These are phyloP conservation scores for Coronaproctus castanopsis DNA, from an alignment of 2,888 invertebrate species.

Conservation along the genomic window DNA sequence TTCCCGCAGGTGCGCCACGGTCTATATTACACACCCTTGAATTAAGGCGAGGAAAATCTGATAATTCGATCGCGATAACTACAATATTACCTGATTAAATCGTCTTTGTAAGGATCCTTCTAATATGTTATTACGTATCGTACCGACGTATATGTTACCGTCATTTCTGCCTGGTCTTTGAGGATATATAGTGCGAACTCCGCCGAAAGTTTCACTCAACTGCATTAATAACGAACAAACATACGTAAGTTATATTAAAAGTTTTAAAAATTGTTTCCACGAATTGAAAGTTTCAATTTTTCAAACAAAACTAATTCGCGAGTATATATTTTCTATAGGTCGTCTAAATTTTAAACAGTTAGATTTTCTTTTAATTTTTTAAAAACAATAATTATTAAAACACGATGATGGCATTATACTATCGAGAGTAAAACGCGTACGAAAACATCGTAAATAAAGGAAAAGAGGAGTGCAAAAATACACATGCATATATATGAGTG, in stretches of 20 bases:
- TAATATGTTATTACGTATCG: constrained; percentile 68
- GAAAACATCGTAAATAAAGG: too few species aligned
- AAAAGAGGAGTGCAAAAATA: too few species aligned
- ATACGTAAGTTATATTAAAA: background rate
- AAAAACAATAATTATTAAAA: background rate
- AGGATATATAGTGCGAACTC: constrained; percentile 70
- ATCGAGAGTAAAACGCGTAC: too few species aligned
- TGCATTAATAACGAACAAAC: constrained; percentile 24
- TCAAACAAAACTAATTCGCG: background rate
- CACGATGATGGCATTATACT: too few species aligned
- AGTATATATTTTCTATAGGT: background rate
- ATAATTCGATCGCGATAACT: too few species aligned
- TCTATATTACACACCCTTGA: too few species aligned
- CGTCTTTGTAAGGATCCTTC: constrained; percentile 75
- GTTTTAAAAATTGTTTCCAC: background rate
- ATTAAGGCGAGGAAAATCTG: too few species aligned
- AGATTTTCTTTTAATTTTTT: background rate
- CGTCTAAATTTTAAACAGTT: background rate
- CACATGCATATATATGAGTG: too few species aligned
- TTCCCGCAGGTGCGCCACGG: too few species aligned
- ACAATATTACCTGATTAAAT: constrained; percentile 68
- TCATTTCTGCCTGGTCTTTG: constrained; percentile 72
- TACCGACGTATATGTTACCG: constrained; percentile 77
- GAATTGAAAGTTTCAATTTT: background rate
- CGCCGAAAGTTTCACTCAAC: constrained; percentile 73